These are phyloP conservation scores for Noctua pronuba DNA, from an alignment of 2,888 invertebrate species.

Conservation along the genomic window DNA sequence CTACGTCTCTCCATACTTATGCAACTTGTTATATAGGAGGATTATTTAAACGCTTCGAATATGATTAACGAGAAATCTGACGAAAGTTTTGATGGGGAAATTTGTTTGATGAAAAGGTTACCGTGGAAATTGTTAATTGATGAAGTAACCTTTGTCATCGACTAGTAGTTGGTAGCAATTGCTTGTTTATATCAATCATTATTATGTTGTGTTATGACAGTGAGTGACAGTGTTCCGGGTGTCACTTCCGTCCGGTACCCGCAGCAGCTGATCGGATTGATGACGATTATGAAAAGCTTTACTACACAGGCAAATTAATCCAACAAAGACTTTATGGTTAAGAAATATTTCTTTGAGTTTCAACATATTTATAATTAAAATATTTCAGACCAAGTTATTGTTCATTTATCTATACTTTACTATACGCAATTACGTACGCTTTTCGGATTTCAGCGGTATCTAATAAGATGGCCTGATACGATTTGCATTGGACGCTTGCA, in stretches of 20 bases:
- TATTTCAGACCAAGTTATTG: too few relatives aligned
- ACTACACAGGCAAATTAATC: not conserved
- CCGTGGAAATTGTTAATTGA: conserved; percentile 50
- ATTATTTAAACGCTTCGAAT: conserved; percentile 53
- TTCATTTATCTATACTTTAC: too few relatives aligned
- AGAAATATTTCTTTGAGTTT: not conserved
- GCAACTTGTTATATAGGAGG: conserved; percentile 56
- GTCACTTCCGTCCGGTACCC: conserved; percentile 30
- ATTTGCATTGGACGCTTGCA: not conserved
- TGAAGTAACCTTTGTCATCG: conserved; percentile 50
- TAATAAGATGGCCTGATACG: not conserved
- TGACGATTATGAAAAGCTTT: conserved; percentile 14
- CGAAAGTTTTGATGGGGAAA: conserved; percentile 44
- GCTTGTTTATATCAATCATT: conserved; percentile 37
- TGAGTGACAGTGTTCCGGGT: conserved; percentile 40
- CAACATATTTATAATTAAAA: not conserved
- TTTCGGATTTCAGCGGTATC: not conserved
- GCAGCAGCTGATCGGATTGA: conserved; percentile 23
- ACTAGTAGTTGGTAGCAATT: conserved; percentile 26
- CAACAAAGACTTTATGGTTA: not conserved
- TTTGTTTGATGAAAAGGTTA: conserved; percentile 25
- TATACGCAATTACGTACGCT: not conserved
- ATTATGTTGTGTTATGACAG: conserved; percentile 34
- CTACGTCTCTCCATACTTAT: conserved; percentile 64
- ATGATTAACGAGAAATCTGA: conserved; percentile 46